These are phyloP conservation scores for Nilaparvata lugens DNA, from an alignment of 1,140 invertebrate genomes.

Conservation along the genomic window DNA sequence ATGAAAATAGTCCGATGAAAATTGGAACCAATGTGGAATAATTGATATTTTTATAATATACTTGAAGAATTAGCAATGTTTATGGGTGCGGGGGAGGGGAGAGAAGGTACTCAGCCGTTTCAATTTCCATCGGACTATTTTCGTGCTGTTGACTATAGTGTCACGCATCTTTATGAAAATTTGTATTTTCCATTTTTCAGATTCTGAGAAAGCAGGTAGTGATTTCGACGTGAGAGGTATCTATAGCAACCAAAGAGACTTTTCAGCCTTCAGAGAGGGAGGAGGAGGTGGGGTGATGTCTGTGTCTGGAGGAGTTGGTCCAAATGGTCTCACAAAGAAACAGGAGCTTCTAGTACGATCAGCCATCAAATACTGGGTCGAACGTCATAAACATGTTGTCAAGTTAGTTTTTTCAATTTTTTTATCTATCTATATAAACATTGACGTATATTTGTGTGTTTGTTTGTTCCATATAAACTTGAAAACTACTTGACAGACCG, in stretches of 20 bases:
- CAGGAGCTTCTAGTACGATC: conserved; percentile 72
- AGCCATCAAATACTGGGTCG: conserved; percentile 81
- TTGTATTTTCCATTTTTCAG: background rate
- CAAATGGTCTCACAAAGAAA: conserved; percentile 69
- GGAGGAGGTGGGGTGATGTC: conserved; percentile 53
- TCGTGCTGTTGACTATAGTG: no score
- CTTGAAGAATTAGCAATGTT: no score
- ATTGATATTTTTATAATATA: no score
- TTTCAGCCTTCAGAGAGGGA: conserved; percentile 49
- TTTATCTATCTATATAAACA: no score
- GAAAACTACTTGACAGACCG: no score
- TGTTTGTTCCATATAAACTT: no score
- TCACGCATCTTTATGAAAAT: background rate
- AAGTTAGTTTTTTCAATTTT: conserved; percentile 22
- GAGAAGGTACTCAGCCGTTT: no score
- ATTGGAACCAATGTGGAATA: no score
- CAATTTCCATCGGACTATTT: no score
- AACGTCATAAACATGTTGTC: conserved; percentile 75
- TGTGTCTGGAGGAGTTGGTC: conserved; percentile 42
- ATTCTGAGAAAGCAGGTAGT: conserved; percentile 32
- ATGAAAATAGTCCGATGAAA: no score
- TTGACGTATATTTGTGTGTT: no score
- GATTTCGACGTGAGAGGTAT: conserved; percentile 60
- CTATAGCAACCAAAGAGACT: conserved; percentile 65
- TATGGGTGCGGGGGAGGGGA: no score